phyloP scores from a whole-genome alignment of 2,888 invertebrate genomes.

The Sphinx pinastri region DNA sequence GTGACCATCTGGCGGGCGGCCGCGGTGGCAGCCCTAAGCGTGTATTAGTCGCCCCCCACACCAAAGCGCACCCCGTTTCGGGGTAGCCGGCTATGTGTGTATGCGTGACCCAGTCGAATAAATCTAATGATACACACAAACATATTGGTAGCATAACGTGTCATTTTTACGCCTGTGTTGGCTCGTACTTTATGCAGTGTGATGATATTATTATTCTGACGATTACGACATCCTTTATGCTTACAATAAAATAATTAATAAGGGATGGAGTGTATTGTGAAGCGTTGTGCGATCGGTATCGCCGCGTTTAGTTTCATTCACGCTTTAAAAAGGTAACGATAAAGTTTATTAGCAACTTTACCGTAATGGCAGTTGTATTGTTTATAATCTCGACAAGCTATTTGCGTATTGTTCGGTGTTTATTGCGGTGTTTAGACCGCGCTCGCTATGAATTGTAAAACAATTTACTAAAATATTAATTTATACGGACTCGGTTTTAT shows the following conservation, averaged over 20 bases:
- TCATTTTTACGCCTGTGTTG: conserved; percentile 84
- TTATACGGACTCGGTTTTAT: neutral
- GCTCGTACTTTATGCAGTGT: conserved; percentile 80
- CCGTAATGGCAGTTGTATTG: conserved; percentile 54
- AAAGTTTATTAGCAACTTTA: conserved; percentile 67
- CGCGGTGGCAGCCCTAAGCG: conserved; percentile 61
- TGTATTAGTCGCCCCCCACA: conserved; percentile 71
- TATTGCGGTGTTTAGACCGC: conserved; percentile 20
- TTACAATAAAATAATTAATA: conserved; percentile 84
- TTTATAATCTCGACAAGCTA: conserved; percentile 39
- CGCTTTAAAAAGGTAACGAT: conserved; percentile 69
- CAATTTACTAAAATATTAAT: conserved; percentile 18
- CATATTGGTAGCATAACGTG: conserved; percentile 78
- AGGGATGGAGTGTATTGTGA: conserved; percentile 82
- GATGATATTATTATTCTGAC: conserved; percentile 84
- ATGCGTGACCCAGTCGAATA: conserved; percentile 83
- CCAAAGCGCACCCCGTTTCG: conserved; percentile 68
- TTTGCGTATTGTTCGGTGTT: conserved; percentile 26
- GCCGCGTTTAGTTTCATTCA: conserved; percentile 70
- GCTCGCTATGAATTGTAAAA: conserved; percentile 13
- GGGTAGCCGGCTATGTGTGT: conserved; percentile 66
- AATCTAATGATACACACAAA: conserved; percentile 83
- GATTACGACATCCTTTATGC: conserved; percentile 83
- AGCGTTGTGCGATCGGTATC: conserved; percentile 77
- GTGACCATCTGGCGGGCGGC: conserved; percentile 77